A percentile compares a stretch with the other conserved stretches of the same genome.
Evolutionary conservation across 2,797 vertebrate species (phyloP).

Genomic region (Danio kyathit): DNA sequence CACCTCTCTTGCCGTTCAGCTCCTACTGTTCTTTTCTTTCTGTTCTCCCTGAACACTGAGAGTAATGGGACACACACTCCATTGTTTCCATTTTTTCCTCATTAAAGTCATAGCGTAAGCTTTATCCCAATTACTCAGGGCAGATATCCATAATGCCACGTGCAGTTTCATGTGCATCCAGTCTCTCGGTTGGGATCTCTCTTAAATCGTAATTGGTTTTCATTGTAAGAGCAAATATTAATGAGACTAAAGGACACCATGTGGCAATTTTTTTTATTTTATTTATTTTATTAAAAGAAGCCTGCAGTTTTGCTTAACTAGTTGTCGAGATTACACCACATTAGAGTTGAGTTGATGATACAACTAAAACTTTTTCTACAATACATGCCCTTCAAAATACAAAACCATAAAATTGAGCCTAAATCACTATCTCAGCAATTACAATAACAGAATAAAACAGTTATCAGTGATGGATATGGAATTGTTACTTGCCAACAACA

Average conservation of each 20-base stretch:
- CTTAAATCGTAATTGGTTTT: slow-evolving; percentile 23
- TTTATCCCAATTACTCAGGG: slow-evolving; percentile 44
- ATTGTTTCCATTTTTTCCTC: slow-evolving; percentile 63
- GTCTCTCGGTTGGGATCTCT: slow-evolving; percentile 6
- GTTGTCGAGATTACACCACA: not conserved
- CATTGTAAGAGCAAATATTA: slow-evolving; percentile 23
- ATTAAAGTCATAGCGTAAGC: slow-evolving; percentile 52
- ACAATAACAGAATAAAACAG: no score
- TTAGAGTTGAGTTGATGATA: not conserved
- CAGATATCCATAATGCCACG: slow-evolving; percentile 35
- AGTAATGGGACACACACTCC: slow-evolving; percentile 52
- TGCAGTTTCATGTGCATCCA: slow-evolving; percentile 37
- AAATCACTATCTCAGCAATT: no score
- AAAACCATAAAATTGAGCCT: not conserved
- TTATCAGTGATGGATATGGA: not conserved
- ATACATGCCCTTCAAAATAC: not conserved
- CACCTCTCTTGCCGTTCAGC: not conserved
- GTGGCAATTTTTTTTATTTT: no score
- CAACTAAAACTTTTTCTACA: not conserved
- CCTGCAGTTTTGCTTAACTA: not conserved
- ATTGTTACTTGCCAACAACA: no score
- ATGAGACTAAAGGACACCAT: not conserved
- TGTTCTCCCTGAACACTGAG: slow-evolving; percentile 42
- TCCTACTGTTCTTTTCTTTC: slow-evolving; percentile 13
- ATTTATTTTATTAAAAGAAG: not conserved